These are phyloP conservation scores for Leptopilina clavipes DNA, from an alignment of 1,140 invertebrate genomes.

Conservation along the genomic window DNA sequence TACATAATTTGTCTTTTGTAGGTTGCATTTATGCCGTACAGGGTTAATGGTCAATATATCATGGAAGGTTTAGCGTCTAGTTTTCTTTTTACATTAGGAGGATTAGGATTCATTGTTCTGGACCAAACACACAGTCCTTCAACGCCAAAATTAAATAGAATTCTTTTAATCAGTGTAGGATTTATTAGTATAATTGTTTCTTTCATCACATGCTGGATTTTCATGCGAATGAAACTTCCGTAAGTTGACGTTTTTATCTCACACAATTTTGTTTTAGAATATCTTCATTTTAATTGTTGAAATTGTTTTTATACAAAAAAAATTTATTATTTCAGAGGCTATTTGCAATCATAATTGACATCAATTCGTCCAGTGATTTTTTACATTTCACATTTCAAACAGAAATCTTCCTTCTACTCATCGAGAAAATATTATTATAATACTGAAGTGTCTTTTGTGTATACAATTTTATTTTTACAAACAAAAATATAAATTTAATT, in stretches of 20 bases:
- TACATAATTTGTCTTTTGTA: constrained; percentile 61
- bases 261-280: constrained; percentile 28
- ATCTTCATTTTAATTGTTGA: constrained; percentile 21
- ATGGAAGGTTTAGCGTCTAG: constrained; percentile 98
- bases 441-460: constrained; percentile 28
- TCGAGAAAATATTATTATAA: constrained; percentile 19
- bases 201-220: constrained; percentile 97
- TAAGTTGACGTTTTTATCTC: constrained; percentile 64
- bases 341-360: constrained; percentile 68
- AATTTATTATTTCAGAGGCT: constrained; percentile 69
- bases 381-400: constrained; percentile 11
- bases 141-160: constrained; percentile 93
- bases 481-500: background rate
- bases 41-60: constrained; percentile 99
- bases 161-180: constrained; percentile 93
- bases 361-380: constrained; percentile 38
- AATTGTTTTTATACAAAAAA: constrained; percentile 36
- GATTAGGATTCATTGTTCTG: constrained; percentile 96
- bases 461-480: constrained; percentile 22
- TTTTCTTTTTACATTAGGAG: constrained; percentile 96
- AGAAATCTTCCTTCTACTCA: constrained; percentile 36
- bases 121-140: constrained; percentile 94
- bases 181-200: constrained; percentile 95
- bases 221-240: constrained; percentile 99
- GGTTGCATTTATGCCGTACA: constrained; percentile 98